These are phyloP conservation scores for Catajapyx aquilonaris DNA, from an alignment of 1,140 invertebrate species.

Conservation along the genomic window DNA sequence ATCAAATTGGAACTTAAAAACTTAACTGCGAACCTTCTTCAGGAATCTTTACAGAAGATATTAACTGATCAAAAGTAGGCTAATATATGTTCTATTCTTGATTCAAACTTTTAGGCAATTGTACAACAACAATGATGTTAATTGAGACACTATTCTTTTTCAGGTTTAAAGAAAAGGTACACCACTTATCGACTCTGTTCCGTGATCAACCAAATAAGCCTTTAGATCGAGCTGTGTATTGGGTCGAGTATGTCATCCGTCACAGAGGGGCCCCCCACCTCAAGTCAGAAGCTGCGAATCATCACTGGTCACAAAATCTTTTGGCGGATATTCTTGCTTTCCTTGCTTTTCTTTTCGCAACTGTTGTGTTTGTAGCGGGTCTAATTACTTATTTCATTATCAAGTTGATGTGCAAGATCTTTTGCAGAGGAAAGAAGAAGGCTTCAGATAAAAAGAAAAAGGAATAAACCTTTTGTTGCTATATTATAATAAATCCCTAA, in stretches of 20 bases:
- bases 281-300: slow-evolving; percentile 8
- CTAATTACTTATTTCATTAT: background rate
- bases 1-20: slow-evolving; percentile 8
- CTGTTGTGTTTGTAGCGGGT: slow-evolving; percentile 4
- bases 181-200: slow-evolving; percentile 11
- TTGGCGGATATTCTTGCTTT: slow-evolving; percentile 11
- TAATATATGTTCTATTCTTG: no score
- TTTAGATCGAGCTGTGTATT: slow-evolving; percentile 12
- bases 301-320: slow-evolving; percentile 11
- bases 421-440: background rate
- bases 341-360: slow-evolving; percentile 4
- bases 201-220: slow-evolving; percentile 10
- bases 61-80: slow-evolving; percentile 11
- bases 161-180: slow-evolving; percentile 10
- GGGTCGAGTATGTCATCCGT: slow-evolving; percentile 13
- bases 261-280: slow-evolving; percentile 12
- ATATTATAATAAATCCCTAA: no score
- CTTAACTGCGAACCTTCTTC: slow-evolving; percentile 6
- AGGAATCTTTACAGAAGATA: slow-evolving; percentile 7
- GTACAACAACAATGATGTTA: background rate
- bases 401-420: background rate
- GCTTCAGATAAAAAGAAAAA: no score
- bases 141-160: background rate
- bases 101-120: no score
- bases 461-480: no score